Evolutionary conservation across 2,888 invertebrate species (phyloP), one percentile per base, ranked within the genome.

Genomic region (Orgyia antiqua): DNA sequence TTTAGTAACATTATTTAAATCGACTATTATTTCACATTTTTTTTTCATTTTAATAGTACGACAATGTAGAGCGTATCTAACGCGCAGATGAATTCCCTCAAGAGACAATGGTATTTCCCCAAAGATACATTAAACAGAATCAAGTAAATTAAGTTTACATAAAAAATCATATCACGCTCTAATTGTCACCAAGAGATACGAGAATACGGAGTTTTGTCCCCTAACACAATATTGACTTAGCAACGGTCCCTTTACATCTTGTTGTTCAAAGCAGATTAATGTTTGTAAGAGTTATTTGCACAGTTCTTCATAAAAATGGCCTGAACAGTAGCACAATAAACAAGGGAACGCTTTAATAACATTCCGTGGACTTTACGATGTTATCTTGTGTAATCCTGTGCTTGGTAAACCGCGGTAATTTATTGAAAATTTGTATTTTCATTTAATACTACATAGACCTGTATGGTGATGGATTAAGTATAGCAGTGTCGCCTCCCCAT

Each of bases 201-300:
- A 63, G 49, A 55, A 53, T 55, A 53, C 53, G 48, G 63, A 51
- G 56, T 49, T 70, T 57, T 77, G 84, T 84, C 84, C 83, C 84
- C 77, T 73, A 78, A 73, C 65, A 77, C 59, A 86, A 86, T 78
- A 84, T 84, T 84, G 71, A 72, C 73, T 58, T 48, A 38, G 45
- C 43, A 24, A 58, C 29, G 39, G 73, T 71, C 79, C 79, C 82
- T 76, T 76, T 80, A 78, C 77, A 77, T 83, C 76, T 75, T 72
- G 82, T 78, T 82, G 77, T 79, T 75, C 79, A 74, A 77, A 80
- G 76, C 73, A 83, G 86, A 84, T 84, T 84, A 84, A 82, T 86
- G 84, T 84, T 86, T 84, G 79, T 77, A 58, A 71, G 60, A 51
- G 53, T 56, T 84, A 79, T 86, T 86, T 86, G 66, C 72, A 66